Base-by-base conservation (phyloP, 2,113 vertebrate genomes). In the Myotis brandtii region DNA sequence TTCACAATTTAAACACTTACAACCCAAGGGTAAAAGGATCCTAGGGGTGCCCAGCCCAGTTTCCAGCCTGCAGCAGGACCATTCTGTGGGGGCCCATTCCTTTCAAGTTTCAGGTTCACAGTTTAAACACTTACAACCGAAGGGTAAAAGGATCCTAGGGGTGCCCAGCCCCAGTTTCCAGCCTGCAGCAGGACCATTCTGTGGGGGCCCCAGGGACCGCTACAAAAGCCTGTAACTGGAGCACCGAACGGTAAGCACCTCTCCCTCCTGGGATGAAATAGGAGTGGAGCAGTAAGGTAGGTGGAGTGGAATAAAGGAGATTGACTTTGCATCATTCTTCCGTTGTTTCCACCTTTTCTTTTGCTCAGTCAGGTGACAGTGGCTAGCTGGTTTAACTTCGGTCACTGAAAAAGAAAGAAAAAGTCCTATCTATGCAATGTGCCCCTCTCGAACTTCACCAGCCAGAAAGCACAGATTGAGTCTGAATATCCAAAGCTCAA, bases 41-140 rank as follows among this genome's bases (percentile, higher is more conserved):
- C 23, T 25, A 59, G 59, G n/a, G n/a, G 21, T 96, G 34, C 34
- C 88, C 20, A 20, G 79, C 40, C 59, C 46, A 20, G 3, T 91
- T 64, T 75, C n/a, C 4, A 34, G 82, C 30, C 37, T 59, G 73
- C 82, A 93, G 52, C 5, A 12, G 40, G 20, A 64, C 18, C 32
- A 7, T 56, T 72, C n/a, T 13, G 10, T 72, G 23, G 90, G 48
- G 16, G 67, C 91, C 84, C 81, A n/a, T n/a, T n/a, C n/a, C 64
- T 93, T 96, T 86, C 52, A 89, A 95, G 46, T 84, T 87, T 92
- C 89, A 85, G 14, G 56, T 88, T 93, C 89, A 85, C 59, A 79
- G 27, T 66, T 80, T 75, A 84, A 92, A 76, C 73, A 70, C 37
- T 93, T 87, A 48, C 16, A 79, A 77, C 89, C 48, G 48, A 82